Evolutionary conservation across 2,113 vertebrate species (phyloP).

Genomic region (Urocolius indicus): DNA sequence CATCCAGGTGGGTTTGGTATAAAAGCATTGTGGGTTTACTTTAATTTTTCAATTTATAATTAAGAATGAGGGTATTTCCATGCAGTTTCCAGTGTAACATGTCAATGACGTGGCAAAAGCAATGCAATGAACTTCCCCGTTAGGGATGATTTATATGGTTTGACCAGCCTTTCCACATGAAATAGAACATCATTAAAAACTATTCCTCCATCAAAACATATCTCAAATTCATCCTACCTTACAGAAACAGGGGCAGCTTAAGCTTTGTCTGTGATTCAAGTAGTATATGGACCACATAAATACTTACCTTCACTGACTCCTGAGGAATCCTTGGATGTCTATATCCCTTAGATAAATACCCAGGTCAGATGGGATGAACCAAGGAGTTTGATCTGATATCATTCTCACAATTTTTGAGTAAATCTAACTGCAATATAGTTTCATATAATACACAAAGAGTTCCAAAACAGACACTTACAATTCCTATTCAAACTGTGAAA

Average conservation of each 20-base stretch:
- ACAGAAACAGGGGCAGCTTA: neutral
- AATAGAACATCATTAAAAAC: neutral
- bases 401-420: neutral
- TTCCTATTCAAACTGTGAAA: neutral
- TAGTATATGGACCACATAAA: neutral
- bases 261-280: neutral
- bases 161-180: neutral
- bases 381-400: neutral
- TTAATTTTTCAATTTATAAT: neutral
- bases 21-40: neutral
- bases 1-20: too few relatives aligned
- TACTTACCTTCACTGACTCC: neutral
- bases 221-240: neutral
- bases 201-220: neutral
- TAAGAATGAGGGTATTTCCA: neutral
- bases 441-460: neutral
- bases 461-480: neutral
- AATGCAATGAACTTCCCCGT: neutral
- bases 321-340: neutral
- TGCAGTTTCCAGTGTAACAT: neutral
- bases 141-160: accelerated
- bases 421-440: neutral
- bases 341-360: neutral
- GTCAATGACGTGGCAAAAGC: neutral
- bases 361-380: neutral